Evolutionary conservation across 2,113 vertebrate species (phyloP).

Genomic region (Protobothrops flavoviridis): DNA sequence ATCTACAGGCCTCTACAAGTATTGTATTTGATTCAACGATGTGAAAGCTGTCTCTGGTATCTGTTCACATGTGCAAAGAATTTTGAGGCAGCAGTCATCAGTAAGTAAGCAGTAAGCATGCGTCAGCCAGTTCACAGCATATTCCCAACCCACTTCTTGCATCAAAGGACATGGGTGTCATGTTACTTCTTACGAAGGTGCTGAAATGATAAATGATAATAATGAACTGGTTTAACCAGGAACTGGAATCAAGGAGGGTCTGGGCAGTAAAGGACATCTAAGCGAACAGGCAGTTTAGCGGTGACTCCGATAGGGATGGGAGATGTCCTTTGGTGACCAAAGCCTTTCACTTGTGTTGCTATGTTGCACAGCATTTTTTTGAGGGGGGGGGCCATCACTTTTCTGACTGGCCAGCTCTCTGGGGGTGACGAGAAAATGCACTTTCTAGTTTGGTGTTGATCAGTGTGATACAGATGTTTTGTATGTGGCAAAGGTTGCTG

Average conservation of each 20-base stretch:
- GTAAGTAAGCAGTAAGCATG: neutral
- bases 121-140: neutral
- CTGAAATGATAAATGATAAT: neutral
- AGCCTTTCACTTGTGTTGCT: conserved; percentile 39
- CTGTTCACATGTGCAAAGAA: neutral
- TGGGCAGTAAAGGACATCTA: neutral
- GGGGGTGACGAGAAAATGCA: conserved; percentile 39
- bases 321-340: neutral
- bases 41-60: neutral
- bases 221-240: neutral
- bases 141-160: neutral
- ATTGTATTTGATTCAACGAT: neutral
- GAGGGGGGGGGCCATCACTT: conserved; percentile 34
- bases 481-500: conserved; percentile 32
- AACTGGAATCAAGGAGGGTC: neutral
- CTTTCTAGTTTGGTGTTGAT: conserved; percentile 42
- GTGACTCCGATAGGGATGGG: neutral
- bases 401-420: conserved; percentile 43
- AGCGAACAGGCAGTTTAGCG: neutral
- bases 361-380: conserved; percentile 50
- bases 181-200: neutral
- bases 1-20: neutral
- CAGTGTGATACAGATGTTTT: conserved; percentile 31
- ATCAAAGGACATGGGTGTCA: neutral
- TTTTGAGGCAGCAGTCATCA: neutral